A percentile compares a stretch with the other conserved stretches of the same genome.
Evolutionary conservation across 1,140 invertebrate species (phyloP).

Genomic region (Protaetia brevitarsis): DNA sequence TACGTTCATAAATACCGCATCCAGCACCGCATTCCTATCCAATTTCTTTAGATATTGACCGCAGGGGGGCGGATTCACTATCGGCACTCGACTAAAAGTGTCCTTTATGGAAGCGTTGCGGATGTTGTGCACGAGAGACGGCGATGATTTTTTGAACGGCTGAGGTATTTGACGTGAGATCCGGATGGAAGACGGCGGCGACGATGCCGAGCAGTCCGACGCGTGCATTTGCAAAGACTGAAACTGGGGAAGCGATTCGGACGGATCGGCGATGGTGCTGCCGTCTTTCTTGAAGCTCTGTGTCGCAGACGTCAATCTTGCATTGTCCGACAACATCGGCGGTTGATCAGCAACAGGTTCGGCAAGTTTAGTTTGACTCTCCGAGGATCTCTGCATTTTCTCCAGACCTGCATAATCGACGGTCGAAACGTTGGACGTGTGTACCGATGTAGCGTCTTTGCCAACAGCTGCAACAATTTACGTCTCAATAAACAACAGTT

Average conservation of each 20-base stretch:
- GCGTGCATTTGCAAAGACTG: slow-evolving; percentile 39
- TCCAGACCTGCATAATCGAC: slow-evolving; percentile 37
- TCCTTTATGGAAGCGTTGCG: slow-evolving; percentile 24
- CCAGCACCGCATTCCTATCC: slow-evolving; percentile 33
- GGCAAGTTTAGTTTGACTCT: slow-evolving; percentile 35
- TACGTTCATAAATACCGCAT: slow-evolving; percentile 28
- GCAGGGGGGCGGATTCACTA: slow-evolving; percentile 32
- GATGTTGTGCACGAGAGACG: slow-evolving; percentile 37
- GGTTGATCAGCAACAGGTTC: slow-evolving; percentile 5
- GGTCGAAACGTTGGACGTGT: background rate
- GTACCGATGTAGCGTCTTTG: too few species aligned
- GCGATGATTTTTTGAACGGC: slow-evolving; percentile 38
- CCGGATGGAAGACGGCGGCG: slow-evolving; percentile 39
- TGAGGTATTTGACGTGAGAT: too few species aligned
- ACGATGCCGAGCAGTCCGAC: slow-evolving; percentile 32
- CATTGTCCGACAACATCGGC: background rate
- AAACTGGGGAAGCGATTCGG: slow-evolving; percentile 31
- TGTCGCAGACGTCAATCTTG: background rate
- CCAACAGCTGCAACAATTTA: too few species aligned
- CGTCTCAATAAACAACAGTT: too few species aligned
- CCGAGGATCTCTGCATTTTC: slow-evolving; percentile 40
- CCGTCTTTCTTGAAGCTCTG: background rate
- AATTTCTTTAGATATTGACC: slow-evolving; percentile 40
- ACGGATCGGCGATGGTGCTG: background rate
- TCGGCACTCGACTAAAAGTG: slow-evolving; percentile 32